Base-by-base conservation (phyloP, 1,140 invertebrate species). In the Eumeta japonica region DNA sequence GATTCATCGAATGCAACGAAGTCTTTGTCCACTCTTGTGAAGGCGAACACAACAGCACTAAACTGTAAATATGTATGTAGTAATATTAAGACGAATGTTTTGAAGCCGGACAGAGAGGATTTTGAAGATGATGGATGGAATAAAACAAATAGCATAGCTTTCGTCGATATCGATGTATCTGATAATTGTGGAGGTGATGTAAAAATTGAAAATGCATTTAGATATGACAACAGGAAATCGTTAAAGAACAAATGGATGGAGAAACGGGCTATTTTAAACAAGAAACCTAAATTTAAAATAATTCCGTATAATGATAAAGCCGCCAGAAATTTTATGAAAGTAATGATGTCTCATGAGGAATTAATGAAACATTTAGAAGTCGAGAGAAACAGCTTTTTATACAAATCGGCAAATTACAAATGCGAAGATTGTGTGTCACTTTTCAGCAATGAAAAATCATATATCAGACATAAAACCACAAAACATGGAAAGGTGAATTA, bases 201-300 rank as follows among this genome's bases (percentile, higher is more conserved):
- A n/a, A n/a, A n/a, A n/a, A n/a, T n/a, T n/a, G n/a, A n/a, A n/a
- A n/a, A n/a, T n/a, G n/a, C n/a, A n/a, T n/a, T n/a, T n/a, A n/a
- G n/a, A n/a, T n/a, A n/a, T n/a, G n/a, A n/a, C n/a, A n/a, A n/a
- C n/a, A n/a, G n/a, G n/a, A n/a, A n/a, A n/a, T n/a, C n/a, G n/a
- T n/a, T n/a, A 15, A 43, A 28, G 3, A 50, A 40, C 33, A 40
- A 35, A 10, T 53, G 51, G 51, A 43, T 43, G 0, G 28, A 28
- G n/a, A 45, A 51, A 30, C 18, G 35, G 12, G 43, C 52, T 5
- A 13, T 30, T 16, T 27, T 29, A 24, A 55, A 51, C 40, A 55
- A 55, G 37, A 51, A 46, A 20, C 44, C 41, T 1, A 55, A 55
- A 41, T 55, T 51, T 18, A 48, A 45, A 52, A 37, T 48, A n/a